A percentile compares a stretch with the other conserved stretches of the same genome.
These are phyloP conservation scores for Penelope pileata DNA, from an alignment of 2,113 vertebrate species.

Conservation along the genomic window DNA sequence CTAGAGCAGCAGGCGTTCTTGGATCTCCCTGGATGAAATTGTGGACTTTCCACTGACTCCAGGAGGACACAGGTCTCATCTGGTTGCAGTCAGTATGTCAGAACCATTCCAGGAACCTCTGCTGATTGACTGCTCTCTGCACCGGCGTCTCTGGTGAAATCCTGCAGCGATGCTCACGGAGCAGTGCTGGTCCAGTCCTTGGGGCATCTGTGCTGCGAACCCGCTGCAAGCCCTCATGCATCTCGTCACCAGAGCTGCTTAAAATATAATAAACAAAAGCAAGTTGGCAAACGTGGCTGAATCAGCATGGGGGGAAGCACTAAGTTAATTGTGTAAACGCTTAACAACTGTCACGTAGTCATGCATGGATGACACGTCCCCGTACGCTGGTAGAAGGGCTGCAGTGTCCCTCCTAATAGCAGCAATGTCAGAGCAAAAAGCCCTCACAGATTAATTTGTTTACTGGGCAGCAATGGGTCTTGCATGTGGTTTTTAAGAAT, in stretches of 20 bases:
- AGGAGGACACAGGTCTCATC: not conserved
- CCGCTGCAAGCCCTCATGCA: not conserved
- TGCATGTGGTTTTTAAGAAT: not conserved
- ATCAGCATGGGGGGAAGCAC: not conserved
- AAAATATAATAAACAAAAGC: slow-evolving; percentile 20
- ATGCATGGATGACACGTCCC: not conserved
- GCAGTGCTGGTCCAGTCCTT: not conserved
- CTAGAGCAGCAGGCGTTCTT: not conserved
- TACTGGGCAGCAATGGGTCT: not conserved
- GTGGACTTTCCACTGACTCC: not conserved
- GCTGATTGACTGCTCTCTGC: not conserved
- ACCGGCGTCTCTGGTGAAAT: rapidly evolving
- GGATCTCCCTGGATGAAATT: not conserved
- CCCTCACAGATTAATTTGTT: not conserved
- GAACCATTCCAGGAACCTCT: not conserved
- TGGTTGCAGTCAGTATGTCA: not conserved
- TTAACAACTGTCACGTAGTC: slow-evolving; percentile 13
- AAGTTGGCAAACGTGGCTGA: not conserved
- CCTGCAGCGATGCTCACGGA: not conserved
- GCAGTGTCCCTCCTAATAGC: not conserved
- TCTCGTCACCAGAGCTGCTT: not conserved
- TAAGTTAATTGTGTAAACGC: not conserved
- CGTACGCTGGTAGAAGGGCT: not conserved
- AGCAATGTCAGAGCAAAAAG: not conserved
- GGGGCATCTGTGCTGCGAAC: not conserved